Evolutionary conservation across 2,888 invertebrate species (phyloP), one percentile per base, ranked within the genome.

Genomic region (Lepidonotus clava): DNA sequence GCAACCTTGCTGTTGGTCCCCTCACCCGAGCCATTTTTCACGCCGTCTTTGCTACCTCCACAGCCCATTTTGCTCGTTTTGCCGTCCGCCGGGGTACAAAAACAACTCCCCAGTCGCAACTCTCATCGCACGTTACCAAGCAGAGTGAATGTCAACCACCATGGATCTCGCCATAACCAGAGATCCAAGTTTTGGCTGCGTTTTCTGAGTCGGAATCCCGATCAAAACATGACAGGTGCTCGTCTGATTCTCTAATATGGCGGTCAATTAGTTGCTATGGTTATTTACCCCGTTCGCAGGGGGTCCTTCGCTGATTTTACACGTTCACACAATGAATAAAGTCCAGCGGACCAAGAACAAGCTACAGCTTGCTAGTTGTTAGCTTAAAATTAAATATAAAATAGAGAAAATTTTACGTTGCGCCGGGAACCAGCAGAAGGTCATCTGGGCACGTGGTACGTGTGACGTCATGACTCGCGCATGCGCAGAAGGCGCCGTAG

Each of bases 21-120:
- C 41, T 83, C 67, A 6, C 51, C n/a, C 8, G 77, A 28, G 41
- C 51, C 46, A 51, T 28, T 67, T 18, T 61, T 36, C 18, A 41
- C 36, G 6, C 34, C 32, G 46, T 86, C 86, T 40, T 76, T 86
- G 84, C 88, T 88, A 56, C 87, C 85, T 21, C 87, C 87, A 77
- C 88, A 88, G 18, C 88, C 88, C 88, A 88, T 88, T 5, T n/a
- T n/a, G n/a, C n/a, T n/a, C 36, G 38, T 71, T 36, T 34, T 34
- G 34, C 71, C 14, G 71, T 34, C 21, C 71, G 36, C 36, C 34
- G 0, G 38, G 71, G 71, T 71, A 36, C 36, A 34, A 71, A 34
- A 71, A 18, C 8, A 36, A 21, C 38, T 38, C 71, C 71, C 14
- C 14, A 24, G 38, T 14, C n/a, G 14, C 71, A 36, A 38, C 8